Conservation (phyloP, 2,888 invertebrate species). For the Neoaliturus tenellus region DNA sequence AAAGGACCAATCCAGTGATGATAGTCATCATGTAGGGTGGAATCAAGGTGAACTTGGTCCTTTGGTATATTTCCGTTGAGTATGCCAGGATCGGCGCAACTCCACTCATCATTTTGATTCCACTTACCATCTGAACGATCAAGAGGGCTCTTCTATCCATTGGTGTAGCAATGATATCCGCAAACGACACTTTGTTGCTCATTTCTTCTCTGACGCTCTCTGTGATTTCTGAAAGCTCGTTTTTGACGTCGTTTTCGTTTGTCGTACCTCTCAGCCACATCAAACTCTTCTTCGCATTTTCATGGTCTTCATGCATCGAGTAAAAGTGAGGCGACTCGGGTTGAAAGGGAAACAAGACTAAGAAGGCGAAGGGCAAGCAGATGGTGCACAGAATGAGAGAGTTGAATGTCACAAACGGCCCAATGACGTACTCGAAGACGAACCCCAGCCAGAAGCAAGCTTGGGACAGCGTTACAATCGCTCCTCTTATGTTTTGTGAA, state of each 20-base stretch:
- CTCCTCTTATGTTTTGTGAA: slow-evolving; percentile 63
- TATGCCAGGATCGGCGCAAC: slow-evolving; percentile 58
- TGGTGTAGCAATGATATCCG: slow-evolving; percentile 54
- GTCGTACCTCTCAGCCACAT: not conserved
- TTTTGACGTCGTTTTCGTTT: not conserved
- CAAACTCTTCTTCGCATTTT: not conserved
- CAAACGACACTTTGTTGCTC: slow-evolving; percentile 45
- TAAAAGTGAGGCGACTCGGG: slow-evolving; percentile 37
- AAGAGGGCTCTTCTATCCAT: slow-evolving; percentile 54
- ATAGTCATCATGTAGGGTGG: slow-evolving; percentile 56
- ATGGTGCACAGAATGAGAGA: slow-evolving; percentile 9
- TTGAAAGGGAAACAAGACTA: not conserved
- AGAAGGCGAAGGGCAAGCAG: slow-evolving; percentile 23
- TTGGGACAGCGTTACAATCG: not conserved
- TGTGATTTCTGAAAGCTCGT: slow-evolving; percentile 43
- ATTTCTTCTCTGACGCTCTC: slow-evolving; percentile 56
- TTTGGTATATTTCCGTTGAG: slow-evolving; percentile 59
- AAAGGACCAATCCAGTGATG: slow-evolving; percentile 41
- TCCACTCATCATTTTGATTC: slow-evolving; percentile 54
- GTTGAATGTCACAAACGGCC: slow-evolving; percentile 23
- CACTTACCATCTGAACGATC: slow-evolving; percentile 54
- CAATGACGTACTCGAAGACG: slow-evolving; percentile 49
- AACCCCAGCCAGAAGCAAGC: slow-evolving; percentile 34
- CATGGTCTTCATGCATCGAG: slow-evolving; percentile 17
- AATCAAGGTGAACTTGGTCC: slow-evolving; percentile 11